Evolutionary conservation across 1,140 invertebrate species (phyloP).

Genomic region (Trinorchestia longiramus): DNA sequence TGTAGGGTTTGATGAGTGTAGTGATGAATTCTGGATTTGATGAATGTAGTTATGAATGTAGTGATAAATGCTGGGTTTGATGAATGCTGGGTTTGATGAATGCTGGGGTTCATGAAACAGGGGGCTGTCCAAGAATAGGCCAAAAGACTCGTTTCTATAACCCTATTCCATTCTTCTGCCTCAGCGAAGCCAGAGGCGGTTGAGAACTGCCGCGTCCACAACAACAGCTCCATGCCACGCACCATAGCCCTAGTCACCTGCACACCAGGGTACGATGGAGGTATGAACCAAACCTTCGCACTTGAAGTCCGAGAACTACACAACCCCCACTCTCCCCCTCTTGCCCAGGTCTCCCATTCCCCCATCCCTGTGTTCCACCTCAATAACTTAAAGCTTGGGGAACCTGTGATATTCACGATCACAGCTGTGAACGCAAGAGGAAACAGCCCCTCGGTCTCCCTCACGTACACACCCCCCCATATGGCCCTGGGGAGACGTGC

Average conservation of each 20-base stretch:
- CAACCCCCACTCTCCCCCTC: conserved; percentile 36
- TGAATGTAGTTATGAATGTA: too few species aligned
- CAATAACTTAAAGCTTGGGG: conserved; percentile 81
- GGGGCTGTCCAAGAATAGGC: too few species aligned
- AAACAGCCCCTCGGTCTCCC: conserved; percentile 77
- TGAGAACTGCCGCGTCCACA: conserved; percentile 84
- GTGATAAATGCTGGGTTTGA: too few species aligned
- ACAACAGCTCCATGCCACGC: conserved; percentile 78
- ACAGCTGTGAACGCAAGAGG: conserved; percentile 78
- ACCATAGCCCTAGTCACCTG: conserved; percentile 80
- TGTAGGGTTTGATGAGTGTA: not conserved
- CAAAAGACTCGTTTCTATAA: too few species aligned
- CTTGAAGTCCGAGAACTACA: conserved; percentile 76
- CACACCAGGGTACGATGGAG: conserved; percentile 83
- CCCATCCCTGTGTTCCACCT: conserved; percentile 75
- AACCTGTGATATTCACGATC: conserved; percentile 79
- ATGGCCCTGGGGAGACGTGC: not conserved
- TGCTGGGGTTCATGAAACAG: too few species aligned
- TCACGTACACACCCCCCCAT: conserved; percentile 68
- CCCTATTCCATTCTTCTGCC: conserved; percentile 49
- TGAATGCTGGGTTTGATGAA: too few species aligned
- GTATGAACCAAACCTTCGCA: conserved; percentile 83
- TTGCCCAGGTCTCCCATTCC: conserved; percentile 56
- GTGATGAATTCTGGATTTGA: too few species aligned
- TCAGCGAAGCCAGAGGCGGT: conserved; percentile 86